Conservation (phyloP, 2,888 invertebrate species). For the Leptopterna dolabrata region DNA sequence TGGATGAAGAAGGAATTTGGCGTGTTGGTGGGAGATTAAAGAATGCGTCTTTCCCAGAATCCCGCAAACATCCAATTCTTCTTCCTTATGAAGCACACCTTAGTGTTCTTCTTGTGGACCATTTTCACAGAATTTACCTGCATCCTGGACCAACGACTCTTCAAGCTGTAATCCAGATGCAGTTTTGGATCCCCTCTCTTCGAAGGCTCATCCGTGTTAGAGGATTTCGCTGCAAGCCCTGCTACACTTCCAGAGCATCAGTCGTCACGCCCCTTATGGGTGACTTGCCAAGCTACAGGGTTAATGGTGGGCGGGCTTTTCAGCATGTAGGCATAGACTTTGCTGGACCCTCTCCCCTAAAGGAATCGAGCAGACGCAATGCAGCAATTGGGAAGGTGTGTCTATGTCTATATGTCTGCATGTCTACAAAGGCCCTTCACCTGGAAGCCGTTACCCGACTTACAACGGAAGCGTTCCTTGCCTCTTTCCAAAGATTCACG, state of each 20-base stretch:
- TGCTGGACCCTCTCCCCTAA: slow-evolving; percentile 59
- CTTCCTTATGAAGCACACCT: slow-evolving; percentile 55
- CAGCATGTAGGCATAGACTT: slow-evolving; percentile 60
- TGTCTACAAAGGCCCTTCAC: slow-evolving; percentile 63
- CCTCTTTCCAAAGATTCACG: slow-evolving; percentile 62
- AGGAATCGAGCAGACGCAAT: slow-evolving; percentile 14
- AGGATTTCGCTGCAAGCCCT: slow-evolving; percentile 31
- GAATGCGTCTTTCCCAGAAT: neutral
- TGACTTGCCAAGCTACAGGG: slow-evolving; percentile 56
- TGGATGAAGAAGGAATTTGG: slow-evolving; percentile 42
- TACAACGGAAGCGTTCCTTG: slow-evolving; percentile 63
- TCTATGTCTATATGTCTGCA: slow-evolving; percentile 61
- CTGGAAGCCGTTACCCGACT: slow-evolving; percentile 64
- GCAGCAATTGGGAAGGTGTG: slow-evolving; percentile 55
- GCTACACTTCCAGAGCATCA: slow-evolving; percentile 32
- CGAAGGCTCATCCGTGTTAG: slow-evolving; percentile 22
- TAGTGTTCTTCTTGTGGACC: slow-evolving; percentile 41
- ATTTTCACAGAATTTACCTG: slow-evolving; percentile 50
- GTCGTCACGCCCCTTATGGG: slow-evolving; percentile 58
- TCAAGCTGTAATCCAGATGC: slow-evolving; percentile 8
- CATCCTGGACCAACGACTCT: slow-evolving; percentile 37
- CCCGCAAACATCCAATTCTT: slow-evolving; percentile 50
- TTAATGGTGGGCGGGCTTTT: slow-evolving; percentile 58
- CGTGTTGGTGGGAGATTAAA: slow-evolving; percentile 57
- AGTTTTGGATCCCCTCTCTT: slow-evolving; percentile 40